Percentiles rank a stretch among this genome's conserved stretches.
Conservation (phyloP, 2,113 vertebrate species). For the Xenopus laevis region DNA sequence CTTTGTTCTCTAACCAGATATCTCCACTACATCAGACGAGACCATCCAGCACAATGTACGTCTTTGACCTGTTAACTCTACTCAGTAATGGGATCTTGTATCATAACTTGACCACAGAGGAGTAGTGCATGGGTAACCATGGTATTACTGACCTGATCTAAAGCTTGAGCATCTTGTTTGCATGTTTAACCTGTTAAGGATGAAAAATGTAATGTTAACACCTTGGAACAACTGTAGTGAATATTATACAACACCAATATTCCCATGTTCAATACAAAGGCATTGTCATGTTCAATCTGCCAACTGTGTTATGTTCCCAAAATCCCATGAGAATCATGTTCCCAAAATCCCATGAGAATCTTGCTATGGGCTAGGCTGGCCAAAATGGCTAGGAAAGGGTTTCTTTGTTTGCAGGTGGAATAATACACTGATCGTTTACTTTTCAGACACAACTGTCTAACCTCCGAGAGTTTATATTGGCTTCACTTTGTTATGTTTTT, state of each 20-base stretch:
- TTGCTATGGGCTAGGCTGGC: not conserved
- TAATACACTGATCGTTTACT: not conserved
- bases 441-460: constrained; percentile 2
- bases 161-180: too few relatives aligned
- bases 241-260: not conserved
- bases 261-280: not conserved
- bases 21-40: too few relatives aligned
- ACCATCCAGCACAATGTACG: too few relatives aligned
- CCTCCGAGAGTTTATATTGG: not conserved
- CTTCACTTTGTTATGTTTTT: not conserved
- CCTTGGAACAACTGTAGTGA: too few relatives aligned
- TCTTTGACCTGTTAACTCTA: too few relatives aligned
- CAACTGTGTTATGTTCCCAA: not conserved
- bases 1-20: too few relatives aligned
- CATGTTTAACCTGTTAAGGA: not conserved
- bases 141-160: too few relatives aligned
- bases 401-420: not conserved
- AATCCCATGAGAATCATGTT: not conserved
- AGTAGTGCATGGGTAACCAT: too few relatives aligned
- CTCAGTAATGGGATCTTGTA: too few relatives aligned
- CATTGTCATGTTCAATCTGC: not conserved
- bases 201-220: too few relatives aligned
- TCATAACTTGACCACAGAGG: too few relatives aligned
- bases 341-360: not conserved
- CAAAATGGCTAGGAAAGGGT: not conserved